Evolutionary conservation across 2,797 vertebrate species (phyloP), one percentile per base, ranked within the genome.

Genomic region (Echiichthys vipera): DNA sequence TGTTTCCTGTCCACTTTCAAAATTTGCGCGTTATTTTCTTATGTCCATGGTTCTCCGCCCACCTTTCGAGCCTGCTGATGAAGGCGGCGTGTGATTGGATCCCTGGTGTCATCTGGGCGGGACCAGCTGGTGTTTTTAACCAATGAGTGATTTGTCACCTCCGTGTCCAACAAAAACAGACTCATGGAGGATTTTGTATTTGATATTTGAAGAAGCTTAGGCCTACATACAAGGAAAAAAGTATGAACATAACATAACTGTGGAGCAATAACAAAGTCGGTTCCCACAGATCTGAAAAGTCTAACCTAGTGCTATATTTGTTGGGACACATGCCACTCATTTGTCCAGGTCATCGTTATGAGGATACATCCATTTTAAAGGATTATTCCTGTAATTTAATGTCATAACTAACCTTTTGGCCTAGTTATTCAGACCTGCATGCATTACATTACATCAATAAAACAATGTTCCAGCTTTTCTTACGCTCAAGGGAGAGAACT

Each of bases 21-120:
- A 95, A 92, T 88, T 94, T 91, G 93, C 95, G 94, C 94, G 89
- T n/a, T n/a, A n/a, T n/a, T n/a, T n/a, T n/a, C n/a, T n/a, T n/a
- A n/a, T n/a, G n/a, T n/a, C n/a, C n/a, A n/a, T n/a, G n/a, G n/a
- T 87, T 91, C 55, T 15, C 81, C 69, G 58, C 77, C 81, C 36
- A 68, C 37, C 36, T 51, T 32, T 1, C 24, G 15, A 45, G 71
- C 17, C 14, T 45, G 9, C 0, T 55, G 66, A 71, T 59, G 17
- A 67, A 15, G 2, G 0, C 1, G 24, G 12, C 4, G 0, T 77
- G 10, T 87, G 81, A 92, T 91, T 92, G 88, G 89, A n/a, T 57
- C 0, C 18, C 1, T 49, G 29, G 2, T 1, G 14, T 17, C 12
- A 6, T 36, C 0, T 22, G 73, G 90, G 88, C 65, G 80, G 87